Evolutionary conservation across 2,113 vertebrate species (phyloP), one percentile per base, ranked within the genome.

Genomic region (Lagopus leucura): DNA sequence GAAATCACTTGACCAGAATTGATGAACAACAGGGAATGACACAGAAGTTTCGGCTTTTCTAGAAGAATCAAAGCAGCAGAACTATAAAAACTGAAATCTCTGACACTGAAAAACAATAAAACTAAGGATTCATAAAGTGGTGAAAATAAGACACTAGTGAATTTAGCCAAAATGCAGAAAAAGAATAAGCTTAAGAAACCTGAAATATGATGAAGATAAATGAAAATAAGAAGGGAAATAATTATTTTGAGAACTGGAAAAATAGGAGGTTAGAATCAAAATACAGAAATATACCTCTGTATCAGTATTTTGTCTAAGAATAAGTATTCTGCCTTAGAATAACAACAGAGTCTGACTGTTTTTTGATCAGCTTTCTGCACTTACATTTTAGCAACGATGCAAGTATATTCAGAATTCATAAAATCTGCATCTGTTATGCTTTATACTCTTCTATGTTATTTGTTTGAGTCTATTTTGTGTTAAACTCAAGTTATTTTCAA

Each of bases 1-100:
- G 61, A 92, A 92, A 90, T 72, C 64, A 78, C 60, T 92, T 58
- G 54, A 81, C 32, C 78, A 40, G 91, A 88, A 89, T 14, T 57
- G 48, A 84, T 78, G 78, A 89, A 78, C 77, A 84, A 32, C 42
- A 67, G 57, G 47, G 25, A 82, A 78, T 21, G 73, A 55, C 47
- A 71, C 4, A 72, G 14, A 21, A 57, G 55, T 52, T 3, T 74
- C 7, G 11, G 2, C 0, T 8, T 15, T 52, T 85, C 72, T 34
- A 66, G 25, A 6, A 57, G 54, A 82, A 63, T 32, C 40, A 73
- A 38, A 21, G 55, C 6, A 50, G 3, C 10, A 87, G 47, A 73
- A 90, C 77, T 82, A 76, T 18, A 74, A 73, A 74, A 74, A 63
- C 16, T 6, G 5, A 47, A 47, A 8, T 54, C 15, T 60, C 48